phyloP scores from a whole-genome alignment of 2,797 vertebrate genomes.

The Epinephelus coioides region DNA sequence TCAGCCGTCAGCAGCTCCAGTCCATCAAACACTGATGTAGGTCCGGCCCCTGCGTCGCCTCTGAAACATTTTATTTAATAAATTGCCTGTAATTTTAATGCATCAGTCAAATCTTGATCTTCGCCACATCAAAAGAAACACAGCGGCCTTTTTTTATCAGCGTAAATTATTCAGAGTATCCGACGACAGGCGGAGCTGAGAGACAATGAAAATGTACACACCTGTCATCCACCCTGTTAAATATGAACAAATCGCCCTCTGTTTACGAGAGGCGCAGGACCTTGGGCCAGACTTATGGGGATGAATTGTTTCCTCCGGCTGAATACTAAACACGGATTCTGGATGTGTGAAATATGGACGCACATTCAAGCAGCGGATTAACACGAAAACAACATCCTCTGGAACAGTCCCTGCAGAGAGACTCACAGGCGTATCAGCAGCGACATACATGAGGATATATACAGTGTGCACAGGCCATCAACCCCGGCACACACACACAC shows the following conservation, averaged over 20 bases:
- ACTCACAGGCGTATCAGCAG: not conserved
- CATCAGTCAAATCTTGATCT: constrained; percentile 26
- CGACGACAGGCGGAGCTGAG: constrained; percentile 48
- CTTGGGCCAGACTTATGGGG: constrained; percentile 63
- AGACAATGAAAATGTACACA: constrained; percentile 33
- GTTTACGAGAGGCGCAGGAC: constrained; percentile 55
- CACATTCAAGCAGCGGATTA: constrained; percentile 36
- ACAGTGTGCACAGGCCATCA: constrained; percentile 22
- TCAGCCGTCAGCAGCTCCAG: constrained; percentile 25
- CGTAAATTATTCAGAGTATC: constrained; percentile 60
- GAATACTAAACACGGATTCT: constrained; percentile 63
- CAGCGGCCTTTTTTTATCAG: constrained; percentile 17
- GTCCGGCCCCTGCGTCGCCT: not conserved
- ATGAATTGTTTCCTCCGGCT: constrained; percentile 32
- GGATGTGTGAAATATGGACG: not conserved
- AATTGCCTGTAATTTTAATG: constrained; percentile 30
- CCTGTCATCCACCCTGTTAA: constrained; percentile 67
- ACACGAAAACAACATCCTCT: constrained; percentile 52
- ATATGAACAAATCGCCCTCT: constrained; percentile 68
- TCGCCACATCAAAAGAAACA: constrained; percentile 29
- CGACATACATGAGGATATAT: constrained; percentile 7
- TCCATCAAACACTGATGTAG: not conserved
- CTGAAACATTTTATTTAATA: constrained; percentile 40
- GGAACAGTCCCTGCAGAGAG: constrained; percentile 25
- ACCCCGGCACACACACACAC: constrained; percentile 18